Evolutionary conservation across 2,888 invertebrate species (phyloP).

Genomic region (Cantharis rufa): DNA sequence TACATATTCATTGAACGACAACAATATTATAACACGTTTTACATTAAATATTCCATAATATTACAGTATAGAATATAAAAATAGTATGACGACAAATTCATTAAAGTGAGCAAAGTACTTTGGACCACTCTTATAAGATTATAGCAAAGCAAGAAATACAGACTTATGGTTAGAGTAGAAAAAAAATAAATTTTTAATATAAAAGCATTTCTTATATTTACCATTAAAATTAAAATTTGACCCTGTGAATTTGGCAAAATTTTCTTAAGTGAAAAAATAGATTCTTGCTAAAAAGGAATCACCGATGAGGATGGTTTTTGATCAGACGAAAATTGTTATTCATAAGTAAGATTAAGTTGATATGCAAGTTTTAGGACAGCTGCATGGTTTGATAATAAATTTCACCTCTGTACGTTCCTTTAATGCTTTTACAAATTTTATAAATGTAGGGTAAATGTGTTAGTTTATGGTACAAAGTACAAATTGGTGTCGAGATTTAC

Average conservation of each 20-base stretch:
- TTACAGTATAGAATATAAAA: slow-evolving; percentile 7
- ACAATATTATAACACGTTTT: background rate
- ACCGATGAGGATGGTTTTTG: background rate
- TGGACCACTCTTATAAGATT: background rate
- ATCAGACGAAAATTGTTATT: background rate
- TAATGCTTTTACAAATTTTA: background rate
- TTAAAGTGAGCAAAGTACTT: slow-evolving; percentile 7
- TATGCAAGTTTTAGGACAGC: background rate
- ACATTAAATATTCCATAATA: background rate
- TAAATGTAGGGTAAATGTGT: background rate
- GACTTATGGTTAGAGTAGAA: background rate
- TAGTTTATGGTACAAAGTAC: background rate
- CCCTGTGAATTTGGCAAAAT: slow-evolving; percentile 3
- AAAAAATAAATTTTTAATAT: background rate
- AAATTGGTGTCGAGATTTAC: background rate
- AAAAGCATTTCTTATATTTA: background rate
- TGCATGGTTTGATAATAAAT: background rate
- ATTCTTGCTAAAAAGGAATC: background rate
- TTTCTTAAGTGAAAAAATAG: background rate
- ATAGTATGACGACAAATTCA: slow-evolving; percentile 6
- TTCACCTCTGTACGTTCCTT: background rate
- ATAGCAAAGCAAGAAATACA: background rate
- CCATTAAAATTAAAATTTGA: background rate
- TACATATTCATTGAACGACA: background rate
- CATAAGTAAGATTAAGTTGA: background rate